Base-by-base conservation (phyloP, 2,113 vertebrate genomes). In the Atherinomorus stipes region DNA sequence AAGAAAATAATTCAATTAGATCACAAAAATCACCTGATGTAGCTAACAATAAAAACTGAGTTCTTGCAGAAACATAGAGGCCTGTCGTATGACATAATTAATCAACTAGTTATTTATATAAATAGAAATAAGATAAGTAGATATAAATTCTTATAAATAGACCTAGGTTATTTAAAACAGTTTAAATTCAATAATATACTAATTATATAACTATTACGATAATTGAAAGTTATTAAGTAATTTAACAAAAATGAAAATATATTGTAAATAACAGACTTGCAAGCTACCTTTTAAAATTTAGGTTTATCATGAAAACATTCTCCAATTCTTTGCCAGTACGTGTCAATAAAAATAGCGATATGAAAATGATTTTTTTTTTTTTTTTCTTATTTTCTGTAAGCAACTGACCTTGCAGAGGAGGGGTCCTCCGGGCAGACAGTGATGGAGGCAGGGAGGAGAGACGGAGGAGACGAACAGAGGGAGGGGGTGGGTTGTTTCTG, bases 401-500 rank as follows among this genome's bases (percentile, higher is more conserved):
- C 88, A 52, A 57, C 38, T 90, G 87, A 88, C 86, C 84, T 91
- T 88, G 85, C 40, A 23, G 42, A 53, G 70, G 77, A 66, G 81
- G 67, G 70, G 71, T 71, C 67, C 73, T 59, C 54, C 7, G 74
- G 82, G 28, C 87, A 89, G 88, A 82, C 81, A 72, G 79, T 7
- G 57, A 68, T 78, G 78, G 69, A 84, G 65, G 58, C 52, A 71
- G 78, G 69, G 71, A 64, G 72, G 65, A 70, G 58, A 70, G 58
- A 78, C 37, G n/a, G 57, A 49, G 60, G 31, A 34, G 31, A 34
- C 31, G 5, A 34, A 34, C 45, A 60, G 12, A 58, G 54, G 53
- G 66, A 69, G 53, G 77, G 86, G 86, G 74, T 74, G 83, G 89
- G 82, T 82, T 86, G 71, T 87, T 90, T 90, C 84, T 87, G 88